Conservation (phyloP, 1,140 invertebrate genomes). For the Belonocnema kinseyi region DNA sequence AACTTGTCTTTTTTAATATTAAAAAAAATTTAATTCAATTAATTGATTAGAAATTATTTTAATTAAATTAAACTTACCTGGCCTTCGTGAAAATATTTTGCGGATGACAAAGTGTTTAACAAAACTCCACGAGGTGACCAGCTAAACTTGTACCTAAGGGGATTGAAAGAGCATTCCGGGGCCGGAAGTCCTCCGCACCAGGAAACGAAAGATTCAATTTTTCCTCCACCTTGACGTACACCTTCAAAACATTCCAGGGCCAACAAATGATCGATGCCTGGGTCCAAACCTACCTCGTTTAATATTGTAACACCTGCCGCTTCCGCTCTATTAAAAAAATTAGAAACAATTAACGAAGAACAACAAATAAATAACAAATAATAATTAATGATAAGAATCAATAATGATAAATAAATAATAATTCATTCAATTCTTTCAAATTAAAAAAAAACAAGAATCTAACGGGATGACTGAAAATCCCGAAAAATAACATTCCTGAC, state of each 20-base stretch:
- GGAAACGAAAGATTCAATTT: constrained; percentile 95
- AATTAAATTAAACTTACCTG: constrained; percentile 76
- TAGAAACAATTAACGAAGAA: too few species aligned
- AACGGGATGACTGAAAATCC: too few species aligned
- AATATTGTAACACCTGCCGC: constrained; percentile 92
- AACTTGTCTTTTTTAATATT: too few species aligned
- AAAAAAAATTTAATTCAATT: too few species aligned
- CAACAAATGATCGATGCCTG: constrained; percentile 97
- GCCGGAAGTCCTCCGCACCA: constrained; percentile 98
- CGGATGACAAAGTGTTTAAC: constrained; percentile 90
- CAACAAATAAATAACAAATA: too few species aligned
- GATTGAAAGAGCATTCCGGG: constrained; percentile 95
- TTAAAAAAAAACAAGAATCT: too few species aligned
- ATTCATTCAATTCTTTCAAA: too few species aligned
- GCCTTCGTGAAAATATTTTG: constrained; percentile 91
- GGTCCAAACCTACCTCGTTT: constrained; percentile 97
- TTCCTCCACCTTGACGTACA: constrained; percentile 85
- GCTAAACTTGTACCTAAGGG: constrained; percentile 97
- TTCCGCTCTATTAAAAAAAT: constrained; percentile 79
- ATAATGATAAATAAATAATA: too few species aligned
- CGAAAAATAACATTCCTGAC: too few species aligned
- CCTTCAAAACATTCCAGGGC: constrained; percentile 98
- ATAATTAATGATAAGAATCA: too few species aligned
- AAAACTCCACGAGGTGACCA: constrained; percentile 96
- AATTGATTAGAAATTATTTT: background rate